Conservation (phyloP, 2,888 invertebrate species). For the Gari tellinella region DNA sequence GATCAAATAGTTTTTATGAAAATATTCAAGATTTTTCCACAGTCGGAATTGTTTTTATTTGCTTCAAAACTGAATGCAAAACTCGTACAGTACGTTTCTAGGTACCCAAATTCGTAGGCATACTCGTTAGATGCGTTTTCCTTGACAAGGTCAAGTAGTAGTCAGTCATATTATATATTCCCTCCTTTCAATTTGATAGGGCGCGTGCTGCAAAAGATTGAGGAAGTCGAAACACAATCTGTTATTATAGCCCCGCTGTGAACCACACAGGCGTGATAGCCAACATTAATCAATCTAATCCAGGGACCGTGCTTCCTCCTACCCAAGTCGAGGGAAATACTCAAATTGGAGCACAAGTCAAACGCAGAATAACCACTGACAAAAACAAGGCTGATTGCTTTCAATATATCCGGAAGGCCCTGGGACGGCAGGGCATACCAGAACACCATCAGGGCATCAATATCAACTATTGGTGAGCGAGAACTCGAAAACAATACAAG, state of each 20-base stretch:
- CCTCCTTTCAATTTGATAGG: slow-evolving; percentile 29
- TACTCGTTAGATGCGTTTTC: neutral
- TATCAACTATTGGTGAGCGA: slow-evolving; percentile 10
- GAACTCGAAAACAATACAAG: slow-evolving; percentile 18
- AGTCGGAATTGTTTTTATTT: slow-evolving; percentile 17
- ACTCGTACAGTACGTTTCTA: too few species aligned
- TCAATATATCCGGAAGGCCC: slow-evolving; percentile 21
- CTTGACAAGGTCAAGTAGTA: slow-evolving; percentile 12
- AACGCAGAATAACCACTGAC: slow-evolving; percentile 13
- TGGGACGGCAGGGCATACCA: slow-evolving; percentile 4
- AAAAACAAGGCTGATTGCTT: slow-evolving; percentile 16
- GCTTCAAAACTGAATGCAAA: slow-evolving; percentile 30
- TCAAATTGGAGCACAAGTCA: slow-evolving; percentile 15
- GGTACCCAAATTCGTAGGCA: too few species aligned
- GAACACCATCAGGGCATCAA: slow-evolving; percentile 11
- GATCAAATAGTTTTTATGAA: slow-evolving; percentile 8
- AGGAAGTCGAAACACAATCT: slow-evolving; percentile 8
- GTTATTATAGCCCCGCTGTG: slow-evolving; percentile 23
- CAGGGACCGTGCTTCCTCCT: neutral
- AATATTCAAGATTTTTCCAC: neutral
- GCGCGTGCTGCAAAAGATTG: slow-evolving; percentile 22
- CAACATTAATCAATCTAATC: slow-evolving; percentile 5
- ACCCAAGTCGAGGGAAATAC: slow-evolving; percentile 10
- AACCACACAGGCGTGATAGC: slow-evolving; percentile 31
- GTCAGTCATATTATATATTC: slow-evolving; percentile 19